Evolutionary conservation across 2,888 invertebrate species (phyloP), one percentile per base, ranked within the genome.

Genomic region (Acronicta aceris): DNA sequence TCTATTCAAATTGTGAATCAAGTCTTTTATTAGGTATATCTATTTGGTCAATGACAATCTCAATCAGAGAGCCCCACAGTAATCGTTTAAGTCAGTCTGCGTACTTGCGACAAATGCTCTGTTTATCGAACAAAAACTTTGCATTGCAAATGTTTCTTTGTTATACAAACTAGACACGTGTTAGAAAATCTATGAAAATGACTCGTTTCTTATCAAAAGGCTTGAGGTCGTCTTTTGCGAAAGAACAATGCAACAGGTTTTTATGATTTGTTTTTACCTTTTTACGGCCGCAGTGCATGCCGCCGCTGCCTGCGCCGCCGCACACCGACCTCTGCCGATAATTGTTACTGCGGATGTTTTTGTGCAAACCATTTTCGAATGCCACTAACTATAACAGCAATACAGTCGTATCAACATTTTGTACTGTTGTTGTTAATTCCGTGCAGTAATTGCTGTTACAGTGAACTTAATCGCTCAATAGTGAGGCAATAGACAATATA

Each of bases 241-340:
- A 89, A 88, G 92, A 93, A 94, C 93, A 93, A 93, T 93, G 88
- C 92, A 89, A 90, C 90, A 84, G 88, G 90, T 90, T 92, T 90
- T 89, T 81, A 86, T 88, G 86, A 83, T 89, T 91, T 91, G 85
- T 89, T 92, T 92, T 91, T 86, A 77, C 82, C 33, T 89, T 89
- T 90, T 90, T 88, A 80, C 83, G 76, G 79, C 74, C 72, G 74
- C 76, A 67, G 80, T 76, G 71, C 69, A 71, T 54, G 54, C 54
- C 51, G 67, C 78, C 69, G 54, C 54, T 49, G 67, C 78, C 69
- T 70, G 71, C 62, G 72, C 67, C 55, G 51, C 68, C 77, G 78
- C 78, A 63, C 80, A 76, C 75, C 65, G 77, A 77, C 78, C 81
- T 79, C 82, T 70, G 71, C 43, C 70, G 68, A 74, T 82, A 78